A percentile compares a stretch with the other conserved stretches of the same genome.
phyloP scores from a whole-genome alignment of 2,888 invertebrate genomes.

The Leucophenga maculata region DNA sequence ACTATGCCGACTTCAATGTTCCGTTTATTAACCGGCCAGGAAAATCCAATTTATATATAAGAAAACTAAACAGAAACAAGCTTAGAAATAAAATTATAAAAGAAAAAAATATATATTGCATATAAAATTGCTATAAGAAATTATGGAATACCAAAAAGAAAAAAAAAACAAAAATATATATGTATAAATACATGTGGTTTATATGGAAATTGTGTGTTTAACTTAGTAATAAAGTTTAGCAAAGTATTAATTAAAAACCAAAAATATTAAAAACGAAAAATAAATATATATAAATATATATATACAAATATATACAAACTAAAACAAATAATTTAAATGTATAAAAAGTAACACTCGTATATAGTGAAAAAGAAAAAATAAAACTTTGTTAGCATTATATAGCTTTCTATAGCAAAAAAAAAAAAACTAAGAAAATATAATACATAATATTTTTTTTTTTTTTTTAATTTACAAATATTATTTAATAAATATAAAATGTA shows the following conservation, averaged over 20 bases:
- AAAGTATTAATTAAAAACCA: constrained; percentile 32
- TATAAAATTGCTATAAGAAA: constrained; percentile 42
- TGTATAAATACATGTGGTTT: constrained; percentile 33
- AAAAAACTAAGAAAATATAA: not conserved
- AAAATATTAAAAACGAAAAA: constrained; percentile 22
- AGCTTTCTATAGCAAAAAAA: too few relatives aligned
- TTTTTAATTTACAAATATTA: constrained; percentile 56
- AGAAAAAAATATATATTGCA: constrained; percentile 32
- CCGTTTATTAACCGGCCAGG: constrained; percentile 97
- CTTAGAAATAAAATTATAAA: constrained; percentile 24
- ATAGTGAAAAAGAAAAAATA: too few relatives aligned
- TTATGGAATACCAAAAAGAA: constrained; percentile 6
- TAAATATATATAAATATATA: not conserved
- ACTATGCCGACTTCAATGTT: constrained; percentile 99
- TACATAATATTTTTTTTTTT: constrained; percentile 46
- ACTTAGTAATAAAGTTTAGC: constrained; percentile 28
- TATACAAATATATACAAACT: constrained; percentile 16
- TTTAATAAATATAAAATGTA: constrained; percentile 41
- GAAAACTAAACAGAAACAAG: constrained; percentile 30
- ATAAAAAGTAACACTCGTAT: not conserved
- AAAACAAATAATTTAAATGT: constrained; percentile 17
- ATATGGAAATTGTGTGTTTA: constrained; percentile 35
- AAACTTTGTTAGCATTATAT: too few relatives aligned
- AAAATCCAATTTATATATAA: constrained; percentile 99
- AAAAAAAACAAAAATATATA: constrained; percentile 26